These are phyloP conservation scores for Synanthedon myopaeformis DNA, from an alignment of 2,888 invertebrate genomes.

Conservation along the genomic window DNA sequence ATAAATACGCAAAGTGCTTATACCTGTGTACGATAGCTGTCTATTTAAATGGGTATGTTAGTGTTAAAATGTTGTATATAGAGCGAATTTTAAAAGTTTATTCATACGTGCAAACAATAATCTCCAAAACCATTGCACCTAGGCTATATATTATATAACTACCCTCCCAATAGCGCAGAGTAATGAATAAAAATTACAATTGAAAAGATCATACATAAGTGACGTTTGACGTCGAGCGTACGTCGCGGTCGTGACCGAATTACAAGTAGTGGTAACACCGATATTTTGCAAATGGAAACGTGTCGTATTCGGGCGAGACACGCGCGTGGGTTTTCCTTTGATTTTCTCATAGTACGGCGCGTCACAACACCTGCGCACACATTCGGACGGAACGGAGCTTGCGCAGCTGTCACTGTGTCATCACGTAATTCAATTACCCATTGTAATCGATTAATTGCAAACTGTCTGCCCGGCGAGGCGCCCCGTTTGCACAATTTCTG, in stretches of 20 bases:
- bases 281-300: slow-evolving; percentile 43
- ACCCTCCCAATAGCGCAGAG: too few relatives aligned
- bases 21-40: too few relatives aligned
- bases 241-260: slow-evolving; percentile 12
- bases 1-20: too few relatives aligned
- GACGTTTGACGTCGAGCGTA: too few relatives aligned
- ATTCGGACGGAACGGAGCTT: slow-evolving; percentile 28
- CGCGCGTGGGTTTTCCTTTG: slow-evolving; percentile 50
- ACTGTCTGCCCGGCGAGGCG: slow-evolving; percentile 38
- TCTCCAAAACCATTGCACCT: too few relatives aligned
- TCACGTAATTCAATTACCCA: slow-evolving; percentile 40
- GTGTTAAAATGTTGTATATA: too few relatives aligned
- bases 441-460: slow-evolving; percentile 58
- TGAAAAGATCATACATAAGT: too few relatives aligned
- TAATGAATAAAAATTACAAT: too few relatives aligned
- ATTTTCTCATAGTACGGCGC: slow-evolving; percentile 43
- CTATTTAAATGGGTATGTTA: too few relatives aligned
- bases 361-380: slow-evolving; percentile 54
- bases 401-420: slow-evolving; percentile 61
- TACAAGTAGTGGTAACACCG: slow-evolving; percentile 36
- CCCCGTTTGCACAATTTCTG: slow-evolving; percentile 31
- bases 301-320: slow-evolving; percentile 22
- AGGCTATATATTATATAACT: too few relatives aligned
- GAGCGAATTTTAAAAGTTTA: too few relatives aligned
- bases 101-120: too few relatives aligned